Conservation (phyloP, 2,113 vertebrate genomes). For the Clarias gariepinus region DNA sequence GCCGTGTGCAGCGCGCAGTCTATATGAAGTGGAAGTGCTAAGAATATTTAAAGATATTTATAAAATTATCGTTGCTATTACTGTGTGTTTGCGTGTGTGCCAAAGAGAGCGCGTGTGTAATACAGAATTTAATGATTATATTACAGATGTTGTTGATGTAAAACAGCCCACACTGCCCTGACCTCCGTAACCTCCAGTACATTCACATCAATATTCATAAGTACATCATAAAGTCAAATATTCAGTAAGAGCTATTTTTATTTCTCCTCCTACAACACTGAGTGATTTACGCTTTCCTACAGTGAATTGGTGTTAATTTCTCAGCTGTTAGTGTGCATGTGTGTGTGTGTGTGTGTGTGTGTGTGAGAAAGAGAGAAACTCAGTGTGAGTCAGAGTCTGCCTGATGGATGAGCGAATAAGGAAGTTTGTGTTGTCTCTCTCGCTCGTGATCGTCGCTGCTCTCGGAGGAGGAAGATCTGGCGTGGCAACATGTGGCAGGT, state of each 20-base stretch:
- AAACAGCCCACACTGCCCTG: slow-evolving; percentile 1
- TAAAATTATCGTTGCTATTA: neutral
- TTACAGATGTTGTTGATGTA: neutral
- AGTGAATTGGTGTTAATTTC: slow-evolving; percentile 61
- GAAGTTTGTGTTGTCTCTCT: slow-evolving; percentile 43
- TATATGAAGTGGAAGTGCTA: neutral
- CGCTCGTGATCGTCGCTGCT: slow-evolving; percentile 41
- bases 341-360: slow-evolving; percentile 10
- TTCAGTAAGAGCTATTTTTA: slow-evolving; percentile 35
- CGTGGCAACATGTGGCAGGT: slow-evolving; percentile 70
- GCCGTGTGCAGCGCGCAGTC: neutral
- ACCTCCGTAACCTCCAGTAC: slow-evolving; percentile 47
- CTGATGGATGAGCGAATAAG: slow-evolving; percentile 63
- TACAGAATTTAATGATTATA: neutral
- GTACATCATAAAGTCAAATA: slow-evolving; percentile 60
- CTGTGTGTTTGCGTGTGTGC: neutral
- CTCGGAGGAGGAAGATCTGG: slow-evolving; percentile 56
- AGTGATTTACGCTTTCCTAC: slow-evolving; percentile 62
- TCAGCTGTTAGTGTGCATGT: slow-evolving; percentile 48
- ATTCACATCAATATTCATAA: slow-evolving; percentile 65
- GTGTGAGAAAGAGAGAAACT: slow-evolving; percentile 45
- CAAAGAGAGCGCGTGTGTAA: neutral
- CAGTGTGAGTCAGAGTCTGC: slow-evolving; percentile 57
- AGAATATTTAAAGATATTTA: neutral
- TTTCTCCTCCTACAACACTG: slow-evolving; percentile 45